Conservation (phyloP, 2,888 invertebrate genomes). For the Hirudinaria manillensis region DNA sequence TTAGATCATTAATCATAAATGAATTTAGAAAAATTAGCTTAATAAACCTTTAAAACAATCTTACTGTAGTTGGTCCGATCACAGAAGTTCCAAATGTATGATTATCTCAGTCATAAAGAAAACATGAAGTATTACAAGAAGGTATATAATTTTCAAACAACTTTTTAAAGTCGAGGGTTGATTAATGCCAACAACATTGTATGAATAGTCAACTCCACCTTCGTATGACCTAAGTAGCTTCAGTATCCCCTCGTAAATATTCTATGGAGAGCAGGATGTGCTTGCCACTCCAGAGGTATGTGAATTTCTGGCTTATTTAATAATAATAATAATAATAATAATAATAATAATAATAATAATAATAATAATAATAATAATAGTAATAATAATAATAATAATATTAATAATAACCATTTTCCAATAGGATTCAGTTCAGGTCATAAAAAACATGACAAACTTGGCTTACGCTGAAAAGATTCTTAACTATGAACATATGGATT, state of each 20-base stretch:
- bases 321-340: too few species aligned
- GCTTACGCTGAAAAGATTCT: conserved; percentile 36
- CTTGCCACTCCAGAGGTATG: conserved; percentile 9
- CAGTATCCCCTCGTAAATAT: conserved; percentile 55
- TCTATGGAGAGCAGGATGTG: conserved; percentile 21
- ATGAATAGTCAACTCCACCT: conserved; percentile 49
- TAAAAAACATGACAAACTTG: not conserved
- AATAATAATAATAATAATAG: too few species aligned
- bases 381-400: too few species aligned
- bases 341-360: too few species aligned
- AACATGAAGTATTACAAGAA: conserved; percentile 51
- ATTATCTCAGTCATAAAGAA: conserved; percentile 60
- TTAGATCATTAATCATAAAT: too few species aligned
- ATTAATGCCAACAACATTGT: not conserved
- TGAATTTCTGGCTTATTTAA: not conserved
- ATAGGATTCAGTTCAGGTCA: conserved; percentile 1
- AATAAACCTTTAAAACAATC: not conserved
- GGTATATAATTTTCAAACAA: conserved; percentile 37
- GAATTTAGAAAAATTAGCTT: too few species aligned
- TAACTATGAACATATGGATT: conserved; percentile 55
- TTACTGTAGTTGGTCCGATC: conserved; percentile 38
- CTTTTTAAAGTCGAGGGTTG: not conserved
- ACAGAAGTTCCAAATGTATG: conserved; percentile 59
- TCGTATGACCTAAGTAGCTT: conserved; percentile 46
- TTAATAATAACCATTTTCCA: not conserved